Evolutionary conservation across 2,888 invertebrate genomes (phyloP).

Genomic region (Tetropium fuscum): DNA sequence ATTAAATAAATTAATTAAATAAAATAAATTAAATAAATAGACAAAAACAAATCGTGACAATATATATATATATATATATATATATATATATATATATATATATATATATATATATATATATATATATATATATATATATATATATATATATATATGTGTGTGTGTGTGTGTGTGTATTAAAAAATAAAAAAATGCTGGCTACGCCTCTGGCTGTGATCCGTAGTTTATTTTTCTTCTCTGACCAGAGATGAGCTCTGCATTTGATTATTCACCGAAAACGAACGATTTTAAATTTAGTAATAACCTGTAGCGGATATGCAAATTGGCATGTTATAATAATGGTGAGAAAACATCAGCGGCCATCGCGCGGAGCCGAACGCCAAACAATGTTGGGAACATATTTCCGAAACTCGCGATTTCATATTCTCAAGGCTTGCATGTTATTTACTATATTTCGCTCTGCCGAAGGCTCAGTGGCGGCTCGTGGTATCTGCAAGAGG

Average conservation of each 20-base stretch:
- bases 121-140: too few species aligned
- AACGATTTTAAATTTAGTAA: slow-evolving; percentile 19
- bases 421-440: slow-evolving; percentile 41
- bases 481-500: too few species aligned
- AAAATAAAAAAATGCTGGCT: neutral
- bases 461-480: too few species aligned
- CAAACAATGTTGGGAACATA: slow-evolving; percentile 49
- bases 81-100: too few species aligned
- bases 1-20: too few species aligned
- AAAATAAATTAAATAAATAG: too few species aligned
- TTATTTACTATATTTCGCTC: too few species aligned
- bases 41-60: too few species aligned
- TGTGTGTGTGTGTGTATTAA: neutral
- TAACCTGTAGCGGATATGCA: slow-evolving; percentile 1
- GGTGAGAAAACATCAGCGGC: slow-evolving; percentile 30
- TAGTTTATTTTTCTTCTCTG: slow-evolving; percentile 9
- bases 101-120: too few species aligned
- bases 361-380: slow-evolving; percentile 7
- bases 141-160: too few species aligned
- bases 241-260: slow-evolving; percentile 8
- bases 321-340: slow-evolving; percentile 16
- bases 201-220: neutral
- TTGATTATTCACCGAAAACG: slow-evolving; percentile 6
- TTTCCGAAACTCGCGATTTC: slow-evolving; percentile 42
- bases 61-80: too few species aligned